Base-by-base conservation (phyloP, 35 echinoderm and acorn worm species). In the Ptychodera flava region DNA sequence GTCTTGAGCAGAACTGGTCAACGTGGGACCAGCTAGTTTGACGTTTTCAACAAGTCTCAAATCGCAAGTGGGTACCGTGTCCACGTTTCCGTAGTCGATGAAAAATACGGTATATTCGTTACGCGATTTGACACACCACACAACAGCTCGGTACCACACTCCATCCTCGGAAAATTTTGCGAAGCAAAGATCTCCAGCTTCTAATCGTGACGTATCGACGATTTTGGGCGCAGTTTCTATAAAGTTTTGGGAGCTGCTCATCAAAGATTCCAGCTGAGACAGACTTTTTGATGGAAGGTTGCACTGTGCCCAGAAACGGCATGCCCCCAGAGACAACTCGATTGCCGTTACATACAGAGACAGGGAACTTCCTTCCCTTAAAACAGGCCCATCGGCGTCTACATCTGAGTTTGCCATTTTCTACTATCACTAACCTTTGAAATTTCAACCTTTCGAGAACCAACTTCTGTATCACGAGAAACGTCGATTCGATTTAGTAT, bases 151-250 rank as follows among this genome's bases (percentile, higher is more conserved):
- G 78, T 99, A 99, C 96, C 96, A 99, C 34, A 91, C 86, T 37
- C 90, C 85, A 86, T 99, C 96, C 36, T 92, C 93, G 1, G 96
- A 92, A 77, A 88, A 99, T 79, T 99, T 88, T 0, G 89, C 96
- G 10, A 94, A 84, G 31, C 96, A 99, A 32, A 90, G 87, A 1
- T 76, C 89, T 16, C 96, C 96, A 0, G 92, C 88, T 12, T 64
- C 45, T 64, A 64, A 64, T 12, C 45, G 22, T 64, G 45, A 64
- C 6, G 22, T 22, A 22, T 64, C 45, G 22, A 12, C 45, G 22
- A 64, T 6, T 64, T 22, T 22, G 6, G 45, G 45, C 22, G 45
- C 45, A 12, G 45, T 22, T 22, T 64, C 45, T 6, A 64, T 64
- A 22, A 64, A 64, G 6, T 64, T 64, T 64, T 64, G 45, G 45